phyloP scores from a whole-genome alignment of 2,797 vertebrate genomes.

The Tragelaphus eurycerus region DNA sequence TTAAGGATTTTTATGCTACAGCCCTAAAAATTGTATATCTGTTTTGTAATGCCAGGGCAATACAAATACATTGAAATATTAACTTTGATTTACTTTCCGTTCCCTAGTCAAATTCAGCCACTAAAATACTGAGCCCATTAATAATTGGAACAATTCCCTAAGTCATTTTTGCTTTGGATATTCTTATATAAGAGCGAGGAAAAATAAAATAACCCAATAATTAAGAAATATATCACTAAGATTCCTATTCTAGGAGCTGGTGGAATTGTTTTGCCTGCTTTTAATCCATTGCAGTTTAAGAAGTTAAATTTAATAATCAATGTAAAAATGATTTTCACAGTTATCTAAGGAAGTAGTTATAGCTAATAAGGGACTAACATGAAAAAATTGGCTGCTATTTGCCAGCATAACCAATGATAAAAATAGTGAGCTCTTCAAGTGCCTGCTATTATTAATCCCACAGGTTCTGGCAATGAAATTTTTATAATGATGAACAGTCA shows the following conservation, averaged over 20 bases:
- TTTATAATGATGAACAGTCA: constrained; percentile 69
- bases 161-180: constrained; percentile 31
- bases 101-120: constrained; percentile 17
- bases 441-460: constrained; percentile 67
- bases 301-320: constrained; percentile 49
- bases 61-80: constrained; percentile 15
- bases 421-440: constrained; percentile 44
- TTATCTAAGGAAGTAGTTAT: constrained; percentile 26
- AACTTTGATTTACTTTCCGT: constrained; percentile 16
- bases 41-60: background rate
- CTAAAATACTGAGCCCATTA: background rate
- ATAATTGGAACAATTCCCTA: constrained; percentile 13
- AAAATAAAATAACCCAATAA: constrained; percentile 8
- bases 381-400: constrained; percentile 29
- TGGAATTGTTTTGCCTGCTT: background rate
- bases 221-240: background rate
- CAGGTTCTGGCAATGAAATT: constrained; percentile 21
- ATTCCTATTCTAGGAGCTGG: background rate
- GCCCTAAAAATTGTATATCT: background rate
- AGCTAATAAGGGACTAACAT: constrained; percentile 41
- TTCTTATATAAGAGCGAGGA: background rate
- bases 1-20: background rate
- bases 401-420: constrained; percentile 51
- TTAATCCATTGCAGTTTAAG: constrained; percentile 40
- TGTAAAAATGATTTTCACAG: constrained; percentile 17